Conservation (phyloP, 2,888 invertebrate genomes). For the Lysandra bellargus region DNA sequence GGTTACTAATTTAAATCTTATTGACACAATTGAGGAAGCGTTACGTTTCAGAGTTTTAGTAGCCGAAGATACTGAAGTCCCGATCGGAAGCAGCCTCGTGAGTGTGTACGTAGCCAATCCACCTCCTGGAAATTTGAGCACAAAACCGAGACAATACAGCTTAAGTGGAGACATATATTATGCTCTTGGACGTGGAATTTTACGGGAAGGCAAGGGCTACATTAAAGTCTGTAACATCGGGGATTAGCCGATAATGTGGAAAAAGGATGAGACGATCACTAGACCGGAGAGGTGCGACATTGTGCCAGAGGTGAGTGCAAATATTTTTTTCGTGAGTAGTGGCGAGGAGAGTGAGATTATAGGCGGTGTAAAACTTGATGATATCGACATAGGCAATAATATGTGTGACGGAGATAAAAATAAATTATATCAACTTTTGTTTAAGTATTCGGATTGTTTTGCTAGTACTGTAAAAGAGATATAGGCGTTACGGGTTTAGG, state of each 20-base stretch:
- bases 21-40: background rate
- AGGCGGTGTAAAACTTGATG: no score
- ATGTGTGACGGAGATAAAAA: no score
- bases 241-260: conserved; percentile 12
- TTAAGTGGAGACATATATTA: background rate
- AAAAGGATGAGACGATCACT: conserved; percentile 11
- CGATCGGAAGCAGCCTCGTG: background rate
- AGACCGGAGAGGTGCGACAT: conserved; percentile 17
- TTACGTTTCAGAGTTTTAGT: background rate
- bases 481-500: no score
- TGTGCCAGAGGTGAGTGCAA: conserved; percentile 20
- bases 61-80: background rate
- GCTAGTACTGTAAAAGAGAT: no score
- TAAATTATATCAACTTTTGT: no score
- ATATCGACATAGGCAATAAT: no score
- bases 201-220: background rate
- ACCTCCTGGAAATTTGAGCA: background rate
- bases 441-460: no score
- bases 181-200: conserved; percentile 11
- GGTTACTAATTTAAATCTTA: background rate
- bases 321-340: background rate
- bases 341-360: no score
- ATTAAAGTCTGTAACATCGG: conserved; percentile 24
- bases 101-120: background rate
- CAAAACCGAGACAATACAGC: background rate